Percentiles rank a stretch among this genome's conserved stretches.
phyloP scores from a whole-genome alignment of 2,888 invertebrate genomes.

The Himalopsyche japonica region DNA sequence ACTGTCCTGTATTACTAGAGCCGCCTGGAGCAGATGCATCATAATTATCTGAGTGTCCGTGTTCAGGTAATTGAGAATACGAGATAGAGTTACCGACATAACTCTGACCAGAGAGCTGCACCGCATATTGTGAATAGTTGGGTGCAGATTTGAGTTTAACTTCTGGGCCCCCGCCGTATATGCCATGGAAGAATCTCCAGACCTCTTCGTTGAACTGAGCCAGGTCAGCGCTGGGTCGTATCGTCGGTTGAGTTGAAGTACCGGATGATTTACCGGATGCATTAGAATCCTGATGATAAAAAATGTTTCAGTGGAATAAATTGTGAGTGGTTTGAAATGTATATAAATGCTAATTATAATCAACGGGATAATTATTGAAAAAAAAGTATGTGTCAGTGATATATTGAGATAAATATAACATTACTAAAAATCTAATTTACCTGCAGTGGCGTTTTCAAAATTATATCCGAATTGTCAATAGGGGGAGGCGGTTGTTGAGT shows the following conservation, averaged over 20 bases:
- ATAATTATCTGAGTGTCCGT: not conserved
- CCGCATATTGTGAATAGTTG: slow-evolving; percentile 13
- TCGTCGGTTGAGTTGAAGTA: slow-evolving; percentile 41
- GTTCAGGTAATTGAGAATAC: not conserved
- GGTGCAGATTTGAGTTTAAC: slow-evolving; percentile 55
- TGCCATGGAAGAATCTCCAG: slow-evolving; percentile 84
- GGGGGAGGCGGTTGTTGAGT: slow-evolving; percentile 82
- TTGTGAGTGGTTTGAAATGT: no score
- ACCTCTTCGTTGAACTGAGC: slow-evolving; percentile 81
- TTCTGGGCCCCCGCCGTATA: slow-evolving; percentile 91
- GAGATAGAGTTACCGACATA: not conserved
- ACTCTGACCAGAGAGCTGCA: not conserved
- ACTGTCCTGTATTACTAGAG: slow-evolving; percentile 44
- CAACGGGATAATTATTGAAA: no score
- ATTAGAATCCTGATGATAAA: slow-evolving; percentile 15
- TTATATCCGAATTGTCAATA: slow-evolving; percentile 81
- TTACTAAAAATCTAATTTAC: slow-evolving; percentile 42
- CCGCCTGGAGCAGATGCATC: not conserved
- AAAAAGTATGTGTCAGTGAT: no score
- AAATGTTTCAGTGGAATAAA: no score
- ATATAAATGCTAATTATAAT: no score
- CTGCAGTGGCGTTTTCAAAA: slow-evolving; percentile 59
- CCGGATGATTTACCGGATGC: not conserved
- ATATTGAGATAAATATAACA: no score
- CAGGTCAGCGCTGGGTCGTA: slow-evolving; percentile 63